A percentile compares a stretch with the other conserved stretches of the same genome.
These are phyloP conservation scores for Clamator glandarius DNA, from an alignment of 2,797 vertebrate genomes.

Conservation along the genomic window DNA sequence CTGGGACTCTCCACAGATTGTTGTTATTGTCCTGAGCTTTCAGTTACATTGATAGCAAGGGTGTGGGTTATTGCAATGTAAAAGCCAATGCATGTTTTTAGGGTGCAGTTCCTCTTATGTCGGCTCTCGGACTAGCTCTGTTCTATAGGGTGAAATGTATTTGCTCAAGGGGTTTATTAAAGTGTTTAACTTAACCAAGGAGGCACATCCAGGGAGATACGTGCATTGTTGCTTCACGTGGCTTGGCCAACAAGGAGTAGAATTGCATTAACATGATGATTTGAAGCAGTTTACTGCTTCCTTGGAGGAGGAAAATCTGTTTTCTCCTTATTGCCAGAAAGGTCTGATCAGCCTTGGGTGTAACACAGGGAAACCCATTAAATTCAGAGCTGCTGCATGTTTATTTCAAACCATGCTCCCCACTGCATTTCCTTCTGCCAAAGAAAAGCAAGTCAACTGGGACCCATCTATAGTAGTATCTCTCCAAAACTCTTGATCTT, in stretches of 20 bases:
- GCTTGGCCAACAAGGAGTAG: not conserved
- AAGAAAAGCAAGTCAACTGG: not conserved
- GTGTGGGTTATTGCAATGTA: not conserved
- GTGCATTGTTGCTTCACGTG: fast-evolving
- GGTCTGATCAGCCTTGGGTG: not conserved
- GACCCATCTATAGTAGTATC: fast-evolving
- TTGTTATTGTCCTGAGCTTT: not conserved
- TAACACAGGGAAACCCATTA: not conserved
- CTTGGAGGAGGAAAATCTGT: not conserved
- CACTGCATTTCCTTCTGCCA: not conserved
- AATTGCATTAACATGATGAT: fast-evolving
- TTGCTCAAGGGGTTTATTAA: not conserved
- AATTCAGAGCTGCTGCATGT: not conserved
- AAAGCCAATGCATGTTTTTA: not conserved
- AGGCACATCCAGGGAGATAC: not conserved
- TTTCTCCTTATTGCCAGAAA: not conserved
- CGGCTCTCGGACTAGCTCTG: not conserved
- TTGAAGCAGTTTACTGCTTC: not conserved
- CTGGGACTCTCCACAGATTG: fast-evolving
- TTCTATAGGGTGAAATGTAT: not conserved
- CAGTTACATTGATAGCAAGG: too few relatives aligned
- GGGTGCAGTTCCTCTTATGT: not conserved
- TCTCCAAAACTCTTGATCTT: not conserved
- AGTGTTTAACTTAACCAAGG: not conserved
- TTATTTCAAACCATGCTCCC: not conserved